phyloP scores from a whole-genome alignment of 2,888 invertebrate species.

The Noctua pronuba region DNA sequence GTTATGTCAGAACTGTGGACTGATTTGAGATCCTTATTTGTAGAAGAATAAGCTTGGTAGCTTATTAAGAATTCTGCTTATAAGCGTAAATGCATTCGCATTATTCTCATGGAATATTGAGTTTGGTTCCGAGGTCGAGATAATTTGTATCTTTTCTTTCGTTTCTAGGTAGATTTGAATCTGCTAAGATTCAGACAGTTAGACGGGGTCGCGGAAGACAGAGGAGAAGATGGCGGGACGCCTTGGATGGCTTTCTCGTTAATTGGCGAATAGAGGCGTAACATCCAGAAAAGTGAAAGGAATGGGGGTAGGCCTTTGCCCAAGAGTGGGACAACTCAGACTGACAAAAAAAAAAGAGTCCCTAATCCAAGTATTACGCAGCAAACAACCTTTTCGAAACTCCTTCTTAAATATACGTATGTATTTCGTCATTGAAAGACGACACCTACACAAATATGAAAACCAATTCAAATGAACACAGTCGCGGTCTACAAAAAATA shows the following conservation, averaged over 20 bases:
- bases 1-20: background rate
- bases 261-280: too few relatives aligned
- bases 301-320: too few relatives aligned
- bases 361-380: background rate
- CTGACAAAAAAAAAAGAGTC: too few relatives aligned
- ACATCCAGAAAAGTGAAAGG: too few relatives aligned
- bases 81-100: background rate
- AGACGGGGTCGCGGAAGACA: too few relatives aligned
- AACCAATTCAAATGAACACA: slow-evolving; percentile 33
- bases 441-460: slow-evolving; percentile 5
- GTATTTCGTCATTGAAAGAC: background rate
- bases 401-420: background rate
- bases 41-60: background rate
- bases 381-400: background rate
- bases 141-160: background rate
- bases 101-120: background rate
- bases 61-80: background rate
- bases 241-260: too few relatives aligned
- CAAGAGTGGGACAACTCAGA: too few relatives aligned
- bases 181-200: background rate
- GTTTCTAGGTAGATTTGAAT: background rate
- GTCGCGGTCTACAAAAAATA: slow-evolving; percentile 28
- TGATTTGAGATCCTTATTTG: background rate
- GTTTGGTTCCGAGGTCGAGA: background rate
- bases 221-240: too few relatives aligned